Conservation (phyloP, 2,888 invertebrate genomes). For the Plutella xylostella region DNA sequence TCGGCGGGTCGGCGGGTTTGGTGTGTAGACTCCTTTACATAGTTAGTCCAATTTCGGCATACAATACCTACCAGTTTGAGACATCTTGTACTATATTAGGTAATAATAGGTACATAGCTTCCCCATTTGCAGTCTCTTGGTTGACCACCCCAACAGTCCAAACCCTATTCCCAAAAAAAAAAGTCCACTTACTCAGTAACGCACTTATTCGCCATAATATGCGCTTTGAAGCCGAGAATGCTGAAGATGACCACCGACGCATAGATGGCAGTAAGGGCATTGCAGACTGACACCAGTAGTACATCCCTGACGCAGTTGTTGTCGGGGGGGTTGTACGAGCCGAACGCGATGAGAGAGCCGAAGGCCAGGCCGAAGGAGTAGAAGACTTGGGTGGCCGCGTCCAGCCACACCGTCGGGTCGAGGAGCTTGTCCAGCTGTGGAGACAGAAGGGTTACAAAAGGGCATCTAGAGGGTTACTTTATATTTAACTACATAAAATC, state of each 20-base stretch:
- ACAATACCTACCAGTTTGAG: no score
- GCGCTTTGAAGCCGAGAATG: constrained; percentile 96
- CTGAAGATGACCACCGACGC: constrained; percentile 96
- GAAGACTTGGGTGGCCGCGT: constrained; percentile 97
- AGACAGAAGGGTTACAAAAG: constrained; percentile 5
- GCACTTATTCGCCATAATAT: constrained; percentile 88
- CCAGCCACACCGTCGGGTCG: constrained; percentile 93
- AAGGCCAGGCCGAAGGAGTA: constrained; percentile 96
- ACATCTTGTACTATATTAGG: no score
- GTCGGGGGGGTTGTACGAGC: constrained; percentile 94
- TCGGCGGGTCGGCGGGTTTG: no score
- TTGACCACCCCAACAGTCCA: no score
- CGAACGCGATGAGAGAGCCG: constrained; percentile 95
- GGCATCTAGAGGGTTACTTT: no score
- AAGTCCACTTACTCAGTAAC: constrained; percentile 57
- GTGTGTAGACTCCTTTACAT: no score
- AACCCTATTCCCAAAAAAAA: no score
- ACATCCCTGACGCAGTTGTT: constrained; percentile 96
- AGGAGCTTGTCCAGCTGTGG: constrained; percentile 83
- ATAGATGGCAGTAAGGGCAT: constrained; percentile 93
- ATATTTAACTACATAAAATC: no score
- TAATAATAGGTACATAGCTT: no score
- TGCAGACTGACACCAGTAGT: constrained; percentile 89
- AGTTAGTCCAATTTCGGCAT: no score
- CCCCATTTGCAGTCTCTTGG: no score